These are phyloP conservation scores for Anadara kagoshimensis DNA, from an alignment of 1,140 invertebrate genomes.

Conservation along the genomic window DNA sequence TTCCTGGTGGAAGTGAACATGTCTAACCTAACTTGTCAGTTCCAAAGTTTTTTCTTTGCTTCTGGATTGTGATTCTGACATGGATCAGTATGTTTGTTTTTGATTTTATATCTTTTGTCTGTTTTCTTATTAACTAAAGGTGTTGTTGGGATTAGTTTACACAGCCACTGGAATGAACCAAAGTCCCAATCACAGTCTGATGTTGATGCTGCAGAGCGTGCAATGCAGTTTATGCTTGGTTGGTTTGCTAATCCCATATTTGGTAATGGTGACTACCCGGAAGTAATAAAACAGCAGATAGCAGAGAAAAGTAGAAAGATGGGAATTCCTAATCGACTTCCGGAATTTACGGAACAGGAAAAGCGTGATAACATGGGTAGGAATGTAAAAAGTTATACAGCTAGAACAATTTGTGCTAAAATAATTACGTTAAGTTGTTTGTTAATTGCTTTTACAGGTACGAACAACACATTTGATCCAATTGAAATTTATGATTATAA, in stretches of 20 bases:
- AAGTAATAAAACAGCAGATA: slow-evolving; percentile 57
- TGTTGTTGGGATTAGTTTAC: slow-evolving; percentile 57
- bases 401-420: too few species aligned
- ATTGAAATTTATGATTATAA: too few species aligned
- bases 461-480: too few species aligned
- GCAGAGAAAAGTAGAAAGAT: slow-evolving; percentile 41
- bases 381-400: too few species aligned
- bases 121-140: slow-evolving; percentile 35
- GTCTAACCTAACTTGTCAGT: too few species aligned
- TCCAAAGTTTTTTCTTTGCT: too few species aligned
- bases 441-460: too few species aligned
- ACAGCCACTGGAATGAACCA: slow-evolving; percentile 54
- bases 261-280: slow-evolving; percentile 69
- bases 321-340: slow-evolving; percentile 54
- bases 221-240: slow-evolving; percentile 59
- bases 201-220: slow-evolving; percentile 45
- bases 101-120: too few species aligned
- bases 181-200: slow-evolving; percentile 43
- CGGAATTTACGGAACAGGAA: slow-evolving; percentile 44
- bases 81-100: too few species aligned
- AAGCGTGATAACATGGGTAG: slow-evolving; percentile 20
- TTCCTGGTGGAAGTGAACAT: too few species aligned
- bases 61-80: too few species aligned
- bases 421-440: too few species aligned
- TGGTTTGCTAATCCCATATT: slow-evolving; percentile 69